Percentiles rank a stretch among this genome's conserved stretches.
phyloP scores from a whole-genome alignment of 2,888 invertebrate genomes.

The Fissipunctia ypsillon region DNA sequence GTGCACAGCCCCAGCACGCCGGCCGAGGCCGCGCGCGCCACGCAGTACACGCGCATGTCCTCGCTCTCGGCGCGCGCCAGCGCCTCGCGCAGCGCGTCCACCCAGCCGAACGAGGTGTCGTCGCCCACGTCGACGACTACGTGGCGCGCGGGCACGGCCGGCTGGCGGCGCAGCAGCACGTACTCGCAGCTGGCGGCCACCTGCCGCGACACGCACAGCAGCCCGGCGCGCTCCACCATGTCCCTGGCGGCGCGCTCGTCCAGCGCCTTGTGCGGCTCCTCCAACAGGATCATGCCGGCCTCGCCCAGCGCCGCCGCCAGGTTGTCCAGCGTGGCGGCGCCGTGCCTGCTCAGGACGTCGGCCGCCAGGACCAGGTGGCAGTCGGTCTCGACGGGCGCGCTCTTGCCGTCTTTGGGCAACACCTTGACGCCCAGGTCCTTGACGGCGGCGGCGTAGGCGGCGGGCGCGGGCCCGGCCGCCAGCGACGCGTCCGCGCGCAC shows the following conservation, averaged over 20 bases:
- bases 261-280: conserved; percentile 91
- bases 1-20: conserved; percentile 97
- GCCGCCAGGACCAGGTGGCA: conserved; percentile 93
- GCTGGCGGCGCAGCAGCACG: conserved; percentile 92
- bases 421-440: conserved; percentile 92
- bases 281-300: conserved; percentile 93
- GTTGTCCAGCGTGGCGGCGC: conserved; percentile 88
- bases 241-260: conserved; percentile 83
- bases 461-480: conserved; percentile 86
- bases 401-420: conserved; percentile 90
- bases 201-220: conserved; percentile 87
- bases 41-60: conserved; percentile 92
- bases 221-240: conserved; percentile 76
- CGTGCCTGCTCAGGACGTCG: conserved; percentile 92
- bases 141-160: conserved; percentile 77
- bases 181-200: conserved; percentile 92
- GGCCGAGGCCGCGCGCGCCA: conserved; percentile 92
- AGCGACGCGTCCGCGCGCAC: conserved; percentile 91
- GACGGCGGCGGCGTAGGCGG: conserved; percentile 88
- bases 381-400: conserved; percentile 91
- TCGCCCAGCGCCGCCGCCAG: conserved; percentile 92
- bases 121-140: conserved; percentile 93
- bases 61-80: conserved; percentile 92
- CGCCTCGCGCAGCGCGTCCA: conserved; percentile 94
- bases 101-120: conserved; percentile 93